Evolutionary conservation across 2,797 vertebrate genomes (phyloP).

Genomic region (Neoniphon sammara): DNA sequence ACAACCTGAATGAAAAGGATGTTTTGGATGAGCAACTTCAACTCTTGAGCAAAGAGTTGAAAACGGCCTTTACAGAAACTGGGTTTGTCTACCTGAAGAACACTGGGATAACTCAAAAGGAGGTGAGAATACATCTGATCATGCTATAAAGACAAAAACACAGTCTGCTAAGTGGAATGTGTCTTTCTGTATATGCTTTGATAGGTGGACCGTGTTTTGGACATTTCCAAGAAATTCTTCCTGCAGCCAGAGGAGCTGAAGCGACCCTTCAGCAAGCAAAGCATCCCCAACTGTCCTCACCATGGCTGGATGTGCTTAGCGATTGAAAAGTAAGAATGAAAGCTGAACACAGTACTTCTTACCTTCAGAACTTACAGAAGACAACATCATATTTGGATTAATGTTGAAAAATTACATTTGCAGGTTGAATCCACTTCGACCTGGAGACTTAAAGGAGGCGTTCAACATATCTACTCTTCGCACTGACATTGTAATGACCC

Average conservation of each 20-base stretch:
- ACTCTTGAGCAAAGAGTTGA: conserved; percentile 55
- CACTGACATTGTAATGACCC: conserved; percentile 72
- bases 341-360: fast-evolving
- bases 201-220: conserved; percentile 75
- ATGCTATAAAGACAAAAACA: too few species aligned
- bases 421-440: conserved; percentile 78
- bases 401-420: neutral
- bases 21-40: conserved; percentile 35
- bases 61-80: conserved; percentile 70
- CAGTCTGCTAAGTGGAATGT: neutral
- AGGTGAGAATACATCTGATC: conserved; percentile 58
- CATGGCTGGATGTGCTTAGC: conserved; percentile 80
- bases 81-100: conserved; percentile 82
- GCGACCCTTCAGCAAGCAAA: conserved; percentile 59
- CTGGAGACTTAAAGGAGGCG: conserved; percentile 82
- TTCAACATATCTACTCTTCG: conserved; percentile 71
- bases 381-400: neutral
- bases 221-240: conserved; percentile 76
- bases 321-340: conserved; percentile 70
- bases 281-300: conserved; percentile 34
- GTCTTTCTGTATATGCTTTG: neutral
- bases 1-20: conserved; percentile 38
- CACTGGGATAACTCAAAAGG: conserved; percentile 75
- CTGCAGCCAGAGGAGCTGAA: conserved; percentile 78
- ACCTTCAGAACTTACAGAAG: neutral